Conservation (phyloP, 2,797 vertebrate genomes). For the Schizopygopsis pylzovi region DNA sequence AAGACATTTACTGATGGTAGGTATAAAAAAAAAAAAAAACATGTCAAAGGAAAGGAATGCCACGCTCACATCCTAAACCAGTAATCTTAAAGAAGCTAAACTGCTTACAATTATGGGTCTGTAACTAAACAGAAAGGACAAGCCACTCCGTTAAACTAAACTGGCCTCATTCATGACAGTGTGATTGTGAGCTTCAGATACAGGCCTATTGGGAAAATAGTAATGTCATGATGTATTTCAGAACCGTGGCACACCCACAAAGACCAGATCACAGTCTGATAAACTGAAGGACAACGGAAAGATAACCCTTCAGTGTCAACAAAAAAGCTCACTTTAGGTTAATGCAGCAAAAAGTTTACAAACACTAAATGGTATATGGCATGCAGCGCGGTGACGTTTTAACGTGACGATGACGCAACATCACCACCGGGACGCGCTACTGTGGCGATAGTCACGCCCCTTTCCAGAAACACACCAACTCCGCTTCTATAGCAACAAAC, state of each 20-base stretch:
- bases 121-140: conserved; percentile 19
- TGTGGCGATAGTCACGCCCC: conserved; percentile 70
- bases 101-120: conserved; percentile 4
- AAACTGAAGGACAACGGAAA: conserved; percentile 23
- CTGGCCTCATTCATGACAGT: conserved; percentile 35
- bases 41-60: conserved; percentile 9
- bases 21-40: background rate
- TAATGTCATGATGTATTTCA: conserved; percentile 37
- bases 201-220: conserved; percentile 32
- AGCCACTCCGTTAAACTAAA: background rate
- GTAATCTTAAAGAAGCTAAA: conserved; percentile 14
- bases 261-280: conserved; percentile 20
- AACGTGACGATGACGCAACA: conserved; percentile 27
- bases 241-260: conserved; percentile 44
- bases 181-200: conserved; percentile 37
- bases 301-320: conserved; percentile 39
- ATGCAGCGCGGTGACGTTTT: background rate
- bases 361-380: background rate
- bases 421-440: conserved; percentile 29
- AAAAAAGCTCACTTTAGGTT: background rate
- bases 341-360: conserved; percentile 6
- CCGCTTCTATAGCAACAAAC: conserved; percentile 55
- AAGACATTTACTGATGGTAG: background rate
- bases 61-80: background rate
- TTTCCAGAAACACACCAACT: conserved; percentile 50